These are phyloP conservation scores for Stenotaenia linearis DNA, from an alignment of 2,888 invertebrate genomes.

Conservation along the genomic window DNA sequence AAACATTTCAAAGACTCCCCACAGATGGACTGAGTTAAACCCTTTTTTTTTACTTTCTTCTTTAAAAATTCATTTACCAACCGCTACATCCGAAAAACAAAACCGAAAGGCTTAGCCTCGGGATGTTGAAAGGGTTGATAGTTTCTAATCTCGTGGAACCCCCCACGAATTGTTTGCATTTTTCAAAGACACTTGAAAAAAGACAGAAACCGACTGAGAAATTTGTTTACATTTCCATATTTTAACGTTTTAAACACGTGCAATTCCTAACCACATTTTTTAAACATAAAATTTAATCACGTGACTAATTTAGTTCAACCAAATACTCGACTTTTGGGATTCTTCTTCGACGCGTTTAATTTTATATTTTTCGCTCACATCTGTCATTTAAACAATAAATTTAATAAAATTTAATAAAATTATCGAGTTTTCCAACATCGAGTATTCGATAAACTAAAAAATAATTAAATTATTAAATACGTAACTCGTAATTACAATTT, in stretches of 20 bases:
- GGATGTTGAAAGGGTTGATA: constrained; percentile 20
- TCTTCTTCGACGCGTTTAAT: no score
- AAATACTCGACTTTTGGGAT: no score
- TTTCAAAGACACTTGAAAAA: constrained; percentile 14
- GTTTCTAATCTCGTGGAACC: constrained; percentile 1
- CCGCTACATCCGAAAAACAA: not conserved
- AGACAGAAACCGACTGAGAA: not conserved
- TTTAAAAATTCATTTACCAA: not conserved
- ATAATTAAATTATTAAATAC: no score
- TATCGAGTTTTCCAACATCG: no score
- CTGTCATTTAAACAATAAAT: no score
- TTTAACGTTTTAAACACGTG: not conserved
- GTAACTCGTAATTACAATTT: no score
- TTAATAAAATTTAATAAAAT: no score
- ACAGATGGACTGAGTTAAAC: constrained; percentile 13
- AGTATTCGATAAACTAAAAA: no score
- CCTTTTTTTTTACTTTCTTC: constrained; percentile 7
- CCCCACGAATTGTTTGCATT: constrained; percentile 24
- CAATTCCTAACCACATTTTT: not conserved
- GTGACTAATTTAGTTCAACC: no score
- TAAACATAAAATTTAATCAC: no score
- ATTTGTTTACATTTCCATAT: not conserved
- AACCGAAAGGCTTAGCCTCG: not conserved
- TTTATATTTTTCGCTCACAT: no score
- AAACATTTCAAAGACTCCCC: constrained; percentile 24